Evolutionary conservation across 2,797 vertebrate genomes (phyloP).

Genomic region (Eospalax fontanierii): DNA sequence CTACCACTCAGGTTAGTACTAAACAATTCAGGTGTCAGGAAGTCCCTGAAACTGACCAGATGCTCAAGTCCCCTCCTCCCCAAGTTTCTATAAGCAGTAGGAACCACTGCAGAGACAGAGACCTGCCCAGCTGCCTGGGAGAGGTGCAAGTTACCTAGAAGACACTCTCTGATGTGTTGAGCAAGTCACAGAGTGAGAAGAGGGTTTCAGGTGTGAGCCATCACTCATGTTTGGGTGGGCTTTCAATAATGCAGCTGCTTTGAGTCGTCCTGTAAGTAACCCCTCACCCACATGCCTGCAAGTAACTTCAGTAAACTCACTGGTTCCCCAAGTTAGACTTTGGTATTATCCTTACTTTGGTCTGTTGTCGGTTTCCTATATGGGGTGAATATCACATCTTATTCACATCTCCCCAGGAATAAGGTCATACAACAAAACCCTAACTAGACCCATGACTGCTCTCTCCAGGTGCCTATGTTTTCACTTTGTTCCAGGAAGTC

Average conservation of each 20-base stretch:
- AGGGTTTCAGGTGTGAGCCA: neutral
- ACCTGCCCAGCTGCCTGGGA: neutral
- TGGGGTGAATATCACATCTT: neutral
- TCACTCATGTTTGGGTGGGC: neutral
- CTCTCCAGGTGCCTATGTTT: rapidly evolving
- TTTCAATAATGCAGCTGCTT: neutral
- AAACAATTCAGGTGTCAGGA: neutral
- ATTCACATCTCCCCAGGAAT: neutral
- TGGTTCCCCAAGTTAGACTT: neutral
- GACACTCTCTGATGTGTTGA: neutral
- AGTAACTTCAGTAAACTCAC: neutral
- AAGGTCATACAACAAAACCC: neutral
- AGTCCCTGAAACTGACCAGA: neutral
- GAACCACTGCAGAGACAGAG: neutral
- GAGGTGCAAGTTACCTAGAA: neutral
- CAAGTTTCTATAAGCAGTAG: neutral
- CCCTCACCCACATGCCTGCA: neutral
- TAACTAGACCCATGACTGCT: rapidly evolving
- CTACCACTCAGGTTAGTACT: neutral
- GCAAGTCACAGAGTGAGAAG: neutral
- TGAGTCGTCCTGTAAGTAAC: neutral
- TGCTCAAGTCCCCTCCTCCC: neutral
- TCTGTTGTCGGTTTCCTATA: neutral
- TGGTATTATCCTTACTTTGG: too few relatives aligned
- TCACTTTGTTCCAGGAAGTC: neutral